A percentile compares a stretch with the other conserved stretches of the same genome.
phyloP scores from a whole-genome alignment of 1,140 invertebrate species.

The Zaprionus ghesquierei region DNA sequence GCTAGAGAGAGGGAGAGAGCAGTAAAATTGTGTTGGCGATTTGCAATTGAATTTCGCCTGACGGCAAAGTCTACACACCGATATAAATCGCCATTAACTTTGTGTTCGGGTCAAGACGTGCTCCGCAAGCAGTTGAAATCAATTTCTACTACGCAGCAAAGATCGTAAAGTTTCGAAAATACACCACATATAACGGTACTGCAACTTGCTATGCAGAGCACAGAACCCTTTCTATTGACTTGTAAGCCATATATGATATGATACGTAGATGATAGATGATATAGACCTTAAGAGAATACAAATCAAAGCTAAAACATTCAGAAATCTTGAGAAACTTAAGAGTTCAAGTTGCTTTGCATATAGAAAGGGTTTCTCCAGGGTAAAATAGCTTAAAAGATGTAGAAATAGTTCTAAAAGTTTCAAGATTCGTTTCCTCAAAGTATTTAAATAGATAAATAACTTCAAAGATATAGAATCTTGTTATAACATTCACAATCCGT shows the following conservation, averaged over 20 bases:
- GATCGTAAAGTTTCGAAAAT: neutral
- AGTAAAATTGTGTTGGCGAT: constrained; percentile 23
- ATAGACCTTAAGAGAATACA: neutral
- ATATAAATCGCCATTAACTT: constrained; percentile 19
- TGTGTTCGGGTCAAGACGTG: neutral
- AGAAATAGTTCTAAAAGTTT: no score
- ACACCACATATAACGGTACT: neutral
- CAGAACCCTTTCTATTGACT: neutral
- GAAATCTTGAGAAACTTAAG: neutral
- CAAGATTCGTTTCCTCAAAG: no score
- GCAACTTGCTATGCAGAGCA: neutral
- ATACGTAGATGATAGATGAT: neutral
- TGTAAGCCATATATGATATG: neutral
- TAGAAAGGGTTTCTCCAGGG: neutral
- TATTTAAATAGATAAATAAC: no score
- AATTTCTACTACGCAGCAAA: neutral
- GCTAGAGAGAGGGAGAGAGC: neutral
- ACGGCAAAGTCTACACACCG: constrained; percentile 15
- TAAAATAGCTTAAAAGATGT: no score
- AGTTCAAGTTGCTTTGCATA: neutral
- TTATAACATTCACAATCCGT: no score
- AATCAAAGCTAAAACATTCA: neutral
- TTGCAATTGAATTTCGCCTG: constrained; percentile 21
- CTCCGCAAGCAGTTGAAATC: neutral
- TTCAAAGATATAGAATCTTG: no score